Conservation (phyloP, 2,113 vertebrate species). For the Anthoscopus minutus region DNA sequence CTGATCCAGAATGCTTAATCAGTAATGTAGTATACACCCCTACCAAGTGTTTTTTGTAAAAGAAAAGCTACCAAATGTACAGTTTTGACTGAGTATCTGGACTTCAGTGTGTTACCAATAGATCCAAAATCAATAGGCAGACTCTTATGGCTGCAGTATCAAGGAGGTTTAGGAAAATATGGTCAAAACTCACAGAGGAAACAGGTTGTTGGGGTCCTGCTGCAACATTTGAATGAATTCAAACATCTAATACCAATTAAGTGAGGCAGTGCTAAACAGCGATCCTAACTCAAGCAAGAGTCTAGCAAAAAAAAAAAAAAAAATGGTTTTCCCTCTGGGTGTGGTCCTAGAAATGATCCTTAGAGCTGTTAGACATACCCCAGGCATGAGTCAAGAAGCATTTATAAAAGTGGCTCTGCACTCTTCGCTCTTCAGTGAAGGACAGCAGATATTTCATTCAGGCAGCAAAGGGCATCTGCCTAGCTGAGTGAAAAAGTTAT, state of each 20-base stretch:
- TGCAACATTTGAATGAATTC: not conserved
- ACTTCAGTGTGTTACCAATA: not conserved
- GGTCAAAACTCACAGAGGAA: not conserved
- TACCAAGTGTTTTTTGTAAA: not conserved
- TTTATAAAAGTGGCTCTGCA: not conserved
- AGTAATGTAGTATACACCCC: not conserved
- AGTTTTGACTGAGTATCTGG: not conserved
- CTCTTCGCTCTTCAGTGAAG: not conserved
- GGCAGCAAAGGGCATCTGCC: not conserved
- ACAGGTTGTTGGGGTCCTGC: not conserved
- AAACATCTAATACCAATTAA: not conserved
- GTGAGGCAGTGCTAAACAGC: not conserved
- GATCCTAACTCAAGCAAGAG: conserved; percentile 5
- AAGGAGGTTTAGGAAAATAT: not conserved
- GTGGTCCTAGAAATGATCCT: conserved; percentile 6
- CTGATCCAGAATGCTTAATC: not conserved
- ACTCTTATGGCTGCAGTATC: not conserved
- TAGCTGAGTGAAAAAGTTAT: not conserved
- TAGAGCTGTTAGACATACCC: not conserved
- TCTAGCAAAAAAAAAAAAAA: not conserved
- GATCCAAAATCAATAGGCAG: not conserved
- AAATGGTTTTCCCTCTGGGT: conserved; percentile 19
- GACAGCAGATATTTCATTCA: not conserved
- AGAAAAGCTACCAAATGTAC: not conserved
- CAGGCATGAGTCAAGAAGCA: conserved; percentile 45